Evolutionary conservation across 2,888 invertebrate species (phyloP), one percentile per base, ranked within the genome.

Genomic region (Oconnorella tubifera): DNA sequence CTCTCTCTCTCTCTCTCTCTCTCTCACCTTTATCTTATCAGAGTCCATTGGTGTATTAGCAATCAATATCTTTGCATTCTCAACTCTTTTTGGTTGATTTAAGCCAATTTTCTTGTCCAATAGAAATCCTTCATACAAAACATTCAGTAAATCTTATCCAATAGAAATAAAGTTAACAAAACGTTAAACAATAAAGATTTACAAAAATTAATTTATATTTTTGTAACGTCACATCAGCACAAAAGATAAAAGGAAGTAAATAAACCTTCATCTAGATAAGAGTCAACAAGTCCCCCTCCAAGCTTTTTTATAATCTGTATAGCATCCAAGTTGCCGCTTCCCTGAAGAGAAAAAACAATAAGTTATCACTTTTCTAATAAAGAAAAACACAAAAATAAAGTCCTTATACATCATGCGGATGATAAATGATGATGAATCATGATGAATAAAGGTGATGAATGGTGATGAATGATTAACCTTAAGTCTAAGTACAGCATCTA

Each of bases 11-110:
- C n/a, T n/a, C n/a, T n/a, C n/a, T n/a, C n/a, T n/a, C n/a, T n/a
- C n/a, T 29, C 68, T 60, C 63, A 81, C 80, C 86, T 99, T 98
- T 73, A 99, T 96, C 84, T 99, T 99, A 80, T 99, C 99, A 0
- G 97, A 94, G 84, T 99, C 99, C 99, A 99, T 99, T 0, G 99
- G 95, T 10, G 99, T 99, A 82, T 99, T 99, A 14, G 98, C 98
- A 75, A 99, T 93, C 29, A 99, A 87, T 78, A 99, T 97, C 78
- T 89, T 90, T 1, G 97, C 97, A 78, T 99, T 96, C 78, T 95
- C 93, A 72, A 99, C 85, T 73, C 89, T 86, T 80, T 96, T 93
- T 0, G 99, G 99, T 82, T 99, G 99, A 85, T 97, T 93, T 31
- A 99, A 90, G 69, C 99, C 99, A 31, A 95, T 86, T 84, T 92